Base-by-base conservation (phyloP, 1,140 invertebrate species). In the Liolophura sinensis region DNA sequence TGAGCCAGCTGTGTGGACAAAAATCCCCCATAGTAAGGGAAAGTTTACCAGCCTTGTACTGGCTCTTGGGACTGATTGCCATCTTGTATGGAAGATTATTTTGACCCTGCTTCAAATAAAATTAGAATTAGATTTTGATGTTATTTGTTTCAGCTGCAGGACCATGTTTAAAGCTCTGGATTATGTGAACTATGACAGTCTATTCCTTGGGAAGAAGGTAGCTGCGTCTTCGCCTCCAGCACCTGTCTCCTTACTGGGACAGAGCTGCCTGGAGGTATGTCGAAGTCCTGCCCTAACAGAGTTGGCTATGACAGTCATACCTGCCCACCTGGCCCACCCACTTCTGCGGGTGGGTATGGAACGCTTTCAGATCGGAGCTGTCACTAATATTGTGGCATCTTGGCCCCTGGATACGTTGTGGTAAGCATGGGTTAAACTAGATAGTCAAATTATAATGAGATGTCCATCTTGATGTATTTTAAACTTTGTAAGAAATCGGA, bases 91-190 rank as follows among this genome's bases (percentile, higher is more conserved):
- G 3, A 9, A 40, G 31, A 40, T 40, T 3, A 5, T 40, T 9
- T 40, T 40, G 31, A 40, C 31, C 31, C 3, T 40, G 31, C 3
- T 40, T 40, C 31, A 40, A 40, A 40, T 40, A 40, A 40, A 40
- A 5, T 40, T 3, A 40, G 9, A 5, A 40, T 40, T n/a, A n/a
- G n/a, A n/a, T 9, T 40, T 40, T 40, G 31, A 9, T n/a, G n/a
- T n/a, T n/a, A n/a, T 3, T 9, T 40, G 31, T 40, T 40, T 40
- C 9, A 40, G 31, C 9, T 40, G 3, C 31, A 40, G 14, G 25
- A 66, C 20, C 18, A 78, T 78, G 76, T 76, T 68, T 55, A 75
- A 69, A 61, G 76, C 76, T 16, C 57, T 74, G 58, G 76, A 76
- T 50, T 70, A 66, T 40, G 65, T 76, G 16, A 66, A 72, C 47